These are phyloP conservation scores for Sander lucioperca DNA, from an alignment of 2,113 vertebrate genomes.

Conservation along the genomic window DNA sequence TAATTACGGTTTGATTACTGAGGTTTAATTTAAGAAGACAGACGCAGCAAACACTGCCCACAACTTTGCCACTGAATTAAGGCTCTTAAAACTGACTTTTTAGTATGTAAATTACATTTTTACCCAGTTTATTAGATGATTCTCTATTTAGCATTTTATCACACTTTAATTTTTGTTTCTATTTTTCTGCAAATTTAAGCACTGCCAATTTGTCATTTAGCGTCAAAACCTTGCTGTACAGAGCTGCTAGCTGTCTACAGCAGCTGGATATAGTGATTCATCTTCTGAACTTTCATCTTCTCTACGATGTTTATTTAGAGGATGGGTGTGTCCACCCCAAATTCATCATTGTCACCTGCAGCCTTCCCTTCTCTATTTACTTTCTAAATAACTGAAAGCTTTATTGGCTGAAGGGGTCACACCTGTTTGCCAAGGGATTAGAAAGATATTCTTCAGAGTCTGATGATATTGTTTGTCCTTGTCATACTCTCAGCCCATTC, in stretches of 20 bases:
- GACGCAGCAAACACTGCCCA: constrained; percentile 20
- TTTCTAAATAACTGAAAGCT: constrained; percentile 63
- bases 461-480: constrained; percentile 68
- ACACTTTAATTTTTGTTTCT: neutral
- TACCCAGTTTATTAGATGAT: neutral
- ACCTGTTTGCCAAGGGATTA: constrained; percentile 69
- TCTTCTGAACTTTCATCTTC: constrained; percentile 14
- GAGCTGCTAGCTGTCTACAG: neutral
- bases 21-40: constrained; percentile 32
- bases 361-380: constrained; percentile 44
- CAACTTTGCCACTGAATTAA: constrained; percentile 27
- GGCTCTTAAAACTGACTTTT: neutral
- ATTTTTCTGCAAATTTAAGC: neutral
- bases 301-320: constrained; percentile 58
- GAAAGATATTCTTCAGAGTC: constrained; percentile 55
- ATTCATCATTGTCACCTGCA: constrained; percentile 60
- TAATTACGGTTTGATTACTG: constrained; percentile 43
- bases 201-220: no score
- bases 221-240: neutral
- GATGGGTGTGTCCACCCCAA: constrained; percentile 25
- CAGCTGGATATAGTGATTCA: neutral
- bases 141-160: neutral
- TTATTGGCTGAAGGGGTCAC: constrained; percentile 73
- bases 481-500: constrained; percentile 39
- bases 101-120: neutral